Percentiles rank a stretch among this genome's conserved stretches.
Evolutionary conservation across 2,797 vertebrate genomes (phyloP).

Genomic region (Labroides dimidiatus): DNA sequence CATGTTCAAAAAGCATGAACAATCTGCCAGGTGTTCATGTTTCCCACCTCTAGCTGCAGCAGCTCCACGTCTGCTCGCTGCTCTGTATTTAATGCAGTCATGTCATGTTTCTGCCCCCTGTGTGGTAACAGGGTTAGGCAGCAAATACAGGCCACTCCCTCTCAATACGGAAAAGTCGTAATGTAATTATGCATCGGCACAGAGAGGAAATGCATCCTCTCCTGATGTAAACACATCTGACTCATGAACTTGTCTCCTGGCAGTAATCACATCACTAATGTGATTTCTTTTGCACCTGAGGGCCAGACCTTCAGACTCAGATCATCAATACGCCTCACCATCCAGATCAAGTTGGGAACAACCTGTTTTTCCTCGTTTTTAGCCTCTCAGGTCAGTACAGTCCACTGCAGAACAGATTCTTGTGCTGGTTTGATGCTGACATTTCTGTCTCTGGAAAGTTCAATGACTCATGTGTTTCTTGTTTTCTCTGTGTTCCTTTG

Average conservation of each 20-base stretch:
- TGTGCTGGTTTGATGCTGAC: too few relatives aligned
- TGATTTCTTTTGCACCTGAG: constrained; percentile 69
- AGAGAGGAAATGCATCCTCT: constrained; percentile 60
- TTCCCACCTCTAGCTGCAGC: not conserved
- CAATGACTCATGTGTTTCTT: too few relatives aligned
- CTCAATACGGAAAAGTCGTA: constrained; percentile 63
- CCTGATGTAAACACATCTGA: constrained; percentile 71
- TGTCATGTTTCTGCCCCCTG: constrained; percentile 43
- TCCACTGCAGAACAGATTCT: too few relatives aligned
- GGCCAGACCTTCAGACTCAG: constrained; percentile 40
- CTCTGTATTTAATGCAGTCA: constrained; percentile 37
- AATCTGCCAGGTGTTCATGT: too few relatives aligned
- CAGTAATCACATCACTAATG: constrained; percentile 71
- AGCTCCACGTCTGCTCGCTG: not conserved
- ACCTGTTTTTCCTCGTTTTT: constrained; percentile 23
- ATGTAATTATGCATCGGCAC: constrained; percentile 65
- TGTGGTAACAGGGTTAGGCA: constrained; percentile 55
- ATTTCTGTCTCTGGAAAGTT: too few relatives aligned
- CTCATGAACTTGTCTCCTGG: constrained; percentile 60
- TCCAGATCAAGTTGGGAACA: constrained; percentile 19
- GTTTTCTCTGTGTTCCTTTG: too few relatives aligned
- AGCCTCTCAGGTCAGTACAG: not conserved
- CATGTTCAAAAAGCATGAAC: too few relatives aligned
- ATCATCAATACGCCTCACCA: constrained; percentile 22
- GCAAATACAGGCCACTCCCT: constrained; percentile 52